Conservation (phyloP, 2,113 vertebrate species). For the Isichthys henryi region DNA sequence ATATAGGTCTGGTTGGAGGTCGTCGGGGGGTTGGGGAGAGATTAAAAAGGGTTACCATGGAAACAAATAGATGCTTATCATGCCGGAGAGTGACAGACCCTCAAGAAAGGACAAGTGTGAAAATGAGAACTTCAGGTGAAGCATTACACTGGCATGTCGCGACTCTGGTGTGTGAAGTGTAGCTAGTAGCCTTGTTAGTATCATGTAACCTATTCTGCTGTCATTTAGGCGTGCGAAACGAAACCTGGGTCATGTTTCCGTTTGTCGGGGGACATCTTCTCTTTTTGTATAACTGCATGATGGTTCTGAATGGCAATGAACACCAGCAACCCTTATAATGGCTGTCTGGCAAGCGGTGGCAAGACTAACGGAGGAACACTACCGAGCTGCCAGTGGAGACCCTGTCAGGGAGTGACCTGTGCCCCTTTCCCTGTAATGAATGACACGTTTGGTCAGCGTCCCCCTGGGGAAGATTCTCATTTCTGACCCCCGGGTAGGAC, state of each 20-base stretch:
- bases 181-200: not conserved
- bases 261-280: conserved; percentile 1
- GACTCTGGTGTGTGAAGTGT: not conserved
- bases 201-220: not conserved
- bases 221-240: not conserved
- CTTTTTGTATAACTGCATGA: conserved; percentile 11
- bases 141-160: conserved; percentile 10
- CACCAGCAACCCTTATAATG: conserved; percentile 7
- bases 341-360: conserved; percentile 8
- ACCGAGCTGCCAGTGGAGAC: not conserved
- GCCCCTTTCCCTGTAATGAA: not conserved
- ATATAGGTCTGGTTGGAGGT: not conserved
- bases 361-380: not conserved
- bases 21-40: conserved; percentile 31
- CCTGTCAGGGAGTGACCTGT: not conserved
- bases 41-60: conserved; percentile 62
- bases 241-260: not conserved
- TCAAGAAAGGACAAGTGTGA: conserved; percentile 17
- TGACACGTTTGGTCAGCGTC: not conserved
- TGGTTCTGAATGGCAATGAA: conserved; percentile 26
- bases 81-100: conserved; percentile 19
- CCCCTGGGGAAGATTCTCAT: not conserved
- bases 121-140: conserved; percentile 32
- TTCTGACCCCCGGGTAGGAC: not conserved
- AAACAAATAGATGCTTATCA: conserved; percentile 57